Percentiles rank a stretch among this genome's conserved stretches.
phyloP scores from a whole-genome alignment of 2,888 invertebrate genomes.

The Antheraea assamensis region DNA sequence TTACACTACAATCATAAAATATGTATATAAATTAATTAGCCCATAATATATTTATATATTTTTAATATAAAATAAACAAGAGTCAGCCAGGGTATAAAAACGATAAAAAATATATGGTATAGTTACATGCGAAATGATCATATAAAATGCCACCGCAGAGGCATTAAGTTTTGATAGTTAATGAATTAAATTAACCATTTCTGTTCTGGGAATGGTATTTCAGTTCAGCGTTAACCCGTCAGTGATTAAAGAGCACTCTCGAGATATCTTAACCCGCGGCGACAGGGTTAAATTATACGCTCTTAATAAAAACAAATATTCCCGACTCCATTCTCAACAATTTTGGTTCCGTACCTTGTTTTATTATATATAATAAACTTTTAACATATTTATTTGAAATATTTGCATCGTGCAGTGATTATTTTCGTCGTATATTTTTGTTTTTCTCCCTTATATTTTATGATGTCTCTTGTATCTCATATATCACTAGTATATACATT shows the following conservation, averaged over 20 bases:
- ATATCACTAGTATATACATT: too few relatives aligned
- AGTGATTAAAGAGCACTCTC: slow-evolving; percentile 49
- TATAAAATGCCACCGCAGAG: not conserved
- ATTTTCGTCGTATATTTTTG: too few relatives aligned
- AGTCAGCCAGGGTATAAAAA: not conserved
- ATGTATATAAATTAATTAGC: not conserved
- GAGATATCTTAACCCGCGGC: slow-evolving; percentile 65
- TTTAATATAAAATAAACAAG: not conserved
- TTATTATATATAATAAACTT: not conserved
- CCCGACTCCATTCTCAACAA: slow-evolving; percentile 22
- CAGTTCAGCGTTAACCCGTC: slow-evolving; percentile 6
- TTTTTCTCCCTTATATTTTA: too few relatives aligned
- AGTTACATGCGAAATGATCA: not conserved
- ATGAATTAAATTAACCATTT: slow-evolving; percentile 12
- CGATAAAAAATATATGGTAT: not conserved
- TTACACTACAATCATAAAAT: not conserved
- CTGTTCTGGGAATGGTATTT: slow-evolving; percentile 16
- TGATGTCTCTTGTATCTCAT: too few relatives aligned
- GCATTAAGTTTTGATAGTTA: not conserved
- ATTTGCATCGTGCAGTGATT: not conserved
- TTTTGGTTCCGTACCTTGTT: slow-evolving; percentile 34
- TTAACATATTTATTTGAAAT: not conserved
- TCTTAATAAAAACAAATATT: slow-evolving; percentile 53
- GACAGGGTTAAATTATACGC: slow-evolving; percentile 74
- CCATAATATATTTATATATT: not conserved